Evolutionary conservation across 2,888 invertebrate species (phyloP), one percentile per base, ranked within the genome.

Genomic region (Entomobrya proxima): DNA sequence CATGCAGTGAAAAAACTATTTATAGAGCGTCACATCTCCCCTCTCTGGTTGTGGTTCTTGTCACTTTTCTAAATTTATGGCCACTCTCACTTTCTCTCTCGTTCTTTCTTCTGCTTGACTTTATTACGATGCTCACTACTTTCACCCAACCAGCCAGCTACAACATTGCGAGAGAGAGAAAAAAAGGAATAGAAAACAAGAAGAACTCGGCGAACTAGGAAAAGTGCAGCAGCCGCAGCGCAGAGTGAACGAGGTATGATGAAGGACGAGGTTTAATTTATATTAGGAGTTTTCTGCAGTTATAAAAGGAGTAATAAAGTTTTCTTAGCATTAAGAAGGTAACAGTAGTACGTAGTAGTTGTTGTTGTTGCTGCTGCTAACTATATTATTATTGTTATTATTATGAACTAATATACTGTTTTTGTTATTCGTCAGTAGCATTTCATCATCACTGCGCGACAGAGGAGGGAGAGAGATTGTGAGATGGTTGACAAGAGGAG

Each of bases 261-360:
- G n/a, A n/a, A n/a, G n/a, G n/a, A n/a, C n/a, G n/a, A n/a, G n/a
- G n/a, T n/a, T n/a, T n/a, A n/a, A n/a, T n/a, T n/a, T n/a, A n/a
- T n/a, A n/a, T n/a, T n/a, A n/a, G n/a, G 55, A 55, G 30, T 2
- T 15, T 13, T 40, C 64, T 32, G 64, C 2, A 6, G 30, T 15
- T 18, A 55, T 18, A 9, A 7, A 55, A 55, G 21, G n/a, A n/a
- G n/a, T n/a, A n/a, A n/a, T n/a, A n/a, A 15, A 15, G 9, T 15
- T 55, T 55, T 11, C n/a, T n/a, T n/a, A n/a, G n/a, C n/a, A n/a
- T n/a, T n/a, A 24, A 74, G 74, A 82, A 76, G 27, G 76, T 61
- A 40, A n/a, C 27, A 37, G 69, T 80, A 55, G 69, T 40, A 69
- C 5, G 55, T 50, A 27, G 50, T n/a, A 35, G 35, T 67, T n/a